Percentiles rank a stretch among this genome's conserved stretches.
Conservation (phyloP, 2,888 invertebrate genomes). For the Dasypogon diadema region DNA sequence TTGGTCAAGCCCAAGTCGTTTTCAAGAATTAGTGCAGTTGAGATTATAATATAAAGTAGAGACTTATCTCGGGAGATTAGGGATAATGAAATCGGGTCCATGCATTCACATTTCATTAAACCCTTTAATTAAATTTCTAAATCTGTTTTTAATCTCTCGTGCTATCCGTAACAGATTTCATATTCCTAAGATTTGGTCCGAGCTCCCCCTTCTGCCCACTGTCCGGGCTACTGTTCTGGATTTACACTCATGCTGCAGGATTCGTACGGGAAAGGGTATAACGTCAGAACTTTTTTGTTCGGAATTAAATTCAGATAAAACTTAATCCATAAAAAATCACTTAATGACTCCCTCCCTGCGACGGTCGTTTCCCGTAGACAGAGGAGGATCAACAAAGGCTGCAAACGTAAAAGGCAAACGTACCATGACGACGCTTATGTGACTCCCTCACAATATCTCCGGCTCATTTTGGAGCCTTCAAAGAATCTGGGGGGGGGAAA, state of each 20-base stretch:
- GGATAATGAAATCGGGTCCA: not conserved
- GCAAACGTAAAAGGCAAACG: conserved; percentile 28
- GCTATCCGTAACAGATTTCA: conserved; percentile 42
- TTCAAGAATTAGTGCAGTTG: conserved; percentile 38
- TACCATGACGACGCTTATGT: conserved; percentile 1
- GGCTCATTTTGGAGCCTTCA: conserved; percentile 11
- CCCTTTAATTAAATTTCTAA: conserved; percentile 56
- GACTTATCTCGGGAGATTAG: conserved; percentile 11
- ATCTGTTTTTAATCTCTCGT: conserved; percentile 55
- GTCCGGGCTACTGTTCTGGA: not conserved
- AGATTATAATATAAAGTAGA: conserved; percentile 1
- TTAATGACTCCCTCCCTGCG: conserved; percentile 52
- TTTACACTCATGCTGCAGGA: conserved; percentile 4
- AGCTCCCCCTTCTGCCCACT: not conserved
- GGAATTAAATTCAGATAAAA: conserved; percentile 56
- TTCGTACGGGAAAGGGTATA: conserved; percentile 32
- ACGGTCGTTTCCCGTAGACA: not conserved
- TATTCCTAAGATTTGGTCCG: conserved; percentile 3
- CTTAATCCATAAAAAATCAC: conserved; percentile 57
- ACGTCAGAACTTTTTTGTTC: conserved; percentile 32
- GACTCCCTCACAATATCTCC: conserved; percentile 18
- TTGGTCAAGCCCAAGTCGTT: conserved; percentile 8
- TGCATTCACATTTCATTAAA: conserved; percentile 55
- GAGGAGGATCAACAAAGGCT: conserved; percentile 19
- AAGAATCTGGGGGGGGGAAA: not conserved